phyloP scores from a whole-genome alignment of 2,888 invertebrate genomes.

The Synanthedon andrenaeformis region DNA sequence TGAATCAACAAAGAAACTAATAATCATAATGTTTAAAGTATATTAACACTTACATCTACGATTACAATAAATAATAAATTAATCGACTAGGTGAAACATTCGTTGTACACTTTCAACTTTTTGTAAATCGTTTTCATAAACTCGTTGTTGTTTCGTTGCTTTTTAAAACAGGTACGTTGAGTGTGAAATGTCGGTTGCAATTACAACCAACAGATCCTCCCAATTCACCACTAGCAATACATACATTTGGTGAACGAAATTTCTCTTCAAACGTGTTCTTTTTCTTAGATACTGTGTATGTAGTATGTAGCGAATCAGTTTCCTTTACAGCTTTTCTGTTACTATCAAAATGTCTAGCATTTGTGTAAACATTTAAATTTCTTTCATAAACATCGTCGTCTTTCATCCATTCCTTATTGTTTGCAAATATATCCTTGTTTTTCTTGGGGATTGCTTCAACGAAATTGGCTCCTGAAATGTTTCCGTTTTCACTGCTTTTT shows the following conservation, averaged over 20 bases:
- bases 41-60: too few species aligned
- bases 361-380: constrained; percentile 28
- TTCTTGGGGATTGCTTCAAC: constrained; percentile 35
- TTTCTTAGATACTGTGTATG: constrained; percentile 35
- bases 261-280: constrained; percentile 34
- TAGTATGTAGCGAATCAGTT: constrained; percentile 26
- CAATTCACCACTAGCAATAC: constrained; percentile 47
- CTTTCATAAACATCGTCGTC: constrained; percentile 31
- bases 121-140: constrained; percentile 18
- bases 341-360: constrained; percentile 23
- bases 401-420: constrained; percentile 32
- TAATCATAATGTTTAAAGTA: too few species aligned
- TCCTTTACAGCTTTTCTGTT: constrained; percentile 20
- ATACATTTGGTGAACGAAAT: constrained; percentile 55
- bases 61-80: constrained; percentile 25
- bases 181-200: constrained; percentile 58
- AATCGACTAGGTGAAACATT: constrained; percentile 38
- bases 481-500: constrained; percentile 34
- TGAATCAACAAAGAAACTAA: too few species aligned
- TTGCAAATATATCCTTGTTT: constrained; percentile 30
- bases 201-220: constrained; percentile 49
- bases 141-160: constrained; percentile 50
- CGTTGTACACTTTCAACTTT: constrained; percentile 19
- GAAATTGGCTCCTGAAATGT: constrained; percentile 37
- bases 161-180: constrained; percentile 51